Percentiles rank a stretch among this genome's conserved stretches.
Conservation (phyloP, 2,888 invertebrate genomes). For the Apodemia hepburni region DNA sequence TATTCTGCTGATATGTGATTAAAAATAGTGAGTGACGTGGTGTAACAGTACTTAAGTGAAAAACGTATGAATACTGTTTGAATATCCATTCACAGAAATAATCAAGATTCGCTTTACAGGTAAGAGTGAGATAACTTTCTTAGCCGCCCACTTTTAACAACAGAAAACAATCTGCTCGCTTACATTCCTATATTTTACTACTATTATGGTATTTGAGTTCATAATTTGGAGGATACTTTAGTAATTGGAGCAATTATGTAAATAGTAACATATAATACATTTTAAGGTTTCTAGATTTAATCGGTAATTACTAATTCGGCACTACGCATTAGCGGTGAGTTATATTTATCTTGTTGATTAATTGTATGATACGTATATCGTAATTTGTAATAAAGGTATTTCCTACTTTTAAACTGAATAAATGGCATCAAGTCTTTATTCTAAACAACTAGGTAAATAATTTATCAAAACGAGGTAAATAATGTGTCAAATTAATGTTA, state of each 20-base stretch:
- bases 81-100: slow-evolving; percentile 28
- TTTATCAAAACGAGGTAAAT: too few relatives aligned
- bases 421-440: too few relatives aligned
- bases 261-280: slow-evolving; percentile 13
- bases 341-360: slow-evolving; percentile 58
- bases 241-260: slow-evolving; percentile 1
- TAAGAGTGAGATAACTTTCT: slow-evolving; percentile 47
- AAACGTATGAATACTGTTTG: neutral
- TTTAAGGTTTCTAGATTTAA: slow-evolving; percentile 37
- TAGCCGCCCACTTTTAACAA: slow-evolving; percentile 61
- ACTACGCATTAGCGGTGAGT: slow-evolving; percentile 60
- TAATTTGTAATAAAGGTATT: neutral
- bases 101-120: slow-evolving; percentile 43
- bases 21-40: slow-evolving; percentile 62
- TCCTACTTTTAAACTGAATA: too few relatives aligned
- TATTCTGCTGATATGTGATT: slow-evolving; percentile 51
- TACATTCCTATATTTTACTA: slow-evolving; percentile 46
- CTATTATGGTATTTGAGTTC: slow-evolving; percentile 23
- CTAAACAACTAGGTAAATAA: too few relatives aligned
- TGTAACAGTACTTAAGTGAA: slow-evolving; percentile 53
- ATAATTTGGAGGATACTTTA: neutral
- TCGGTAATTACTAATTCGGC: slow-evolving; percentile 52
- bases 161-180: slow-evolving; percentile 48
- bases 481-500: too few relatives aligned
- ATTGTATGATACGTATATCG: slow-evolving; percentile 26